These are phyloP conservation scores for Tetrao urogallus DNA, from an alignment of 2,113 vertebrate species.

Conservation along the genomic window DNA sequence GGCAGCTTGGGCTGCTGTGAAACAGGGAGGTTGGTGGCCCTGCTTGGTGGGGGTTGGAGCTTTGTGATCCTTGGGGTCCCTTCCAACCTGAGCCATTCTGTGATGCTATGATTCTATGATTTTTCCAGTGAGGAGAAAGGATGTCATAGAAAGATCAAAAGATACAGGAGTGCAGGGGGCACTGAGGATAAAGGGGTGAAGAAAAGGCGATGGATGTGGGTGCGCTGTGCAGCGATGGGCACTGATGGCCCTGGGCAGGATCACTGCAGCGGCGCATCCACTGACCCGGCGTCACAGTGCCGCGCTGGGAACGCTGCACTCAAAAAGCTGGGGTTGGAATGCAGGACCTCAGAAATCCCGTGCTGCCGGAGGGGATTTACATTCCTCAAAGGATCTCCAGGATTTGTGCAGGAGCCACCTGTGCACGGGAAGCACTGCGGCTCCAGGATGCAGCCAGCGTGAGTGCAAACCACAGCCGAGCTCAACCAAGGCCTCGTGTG, in stretches of 20 bases:
- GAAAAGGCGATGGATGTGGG: not conserved
- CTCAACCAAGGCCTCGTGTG: not conserved
- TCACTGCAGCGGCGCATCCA: not conserved
- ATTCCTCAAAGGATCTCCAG: not conserved
- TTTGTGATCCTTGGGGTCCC: too few relatives aligned
- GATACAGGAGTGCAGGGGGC: not conserved
- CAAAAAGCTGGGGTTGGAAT: accelerated
- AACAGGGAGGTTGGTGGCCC: too few relatives aligned
- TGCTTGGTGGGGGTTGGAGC: too few relatives aligned
- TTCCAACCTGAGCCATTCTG: too few relatives aligned
- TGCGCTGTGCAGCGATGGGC: accelerated
- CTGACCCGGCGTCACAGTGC: not conserved
- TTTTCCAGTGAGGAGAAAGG: not conserved
- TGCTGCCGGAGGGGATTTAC: not conserved
- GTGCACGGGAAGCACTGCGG: accelerated
- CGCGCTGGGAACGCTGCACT: accelerated
- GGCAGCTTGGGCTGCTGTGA: too few relatives aligned
- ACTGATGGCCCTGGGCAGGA: not conserved
- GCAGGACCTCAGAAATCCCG: not conserved
- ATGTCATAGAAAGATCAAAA: not conserved
- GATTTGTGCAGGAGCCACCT: not conserved
- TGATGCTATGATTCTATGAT: too few relatives aligned
- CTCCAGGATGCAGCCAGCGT: accelerated
- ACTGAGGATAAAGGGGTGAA: not conserved
- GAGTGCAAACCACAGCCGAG: too few relatives aligned